These are phyloP conservation scores for Platanista minor DNA, from an alignment of 2,113 vertebrate genomes.

Conservation along the genomic window DNA sequence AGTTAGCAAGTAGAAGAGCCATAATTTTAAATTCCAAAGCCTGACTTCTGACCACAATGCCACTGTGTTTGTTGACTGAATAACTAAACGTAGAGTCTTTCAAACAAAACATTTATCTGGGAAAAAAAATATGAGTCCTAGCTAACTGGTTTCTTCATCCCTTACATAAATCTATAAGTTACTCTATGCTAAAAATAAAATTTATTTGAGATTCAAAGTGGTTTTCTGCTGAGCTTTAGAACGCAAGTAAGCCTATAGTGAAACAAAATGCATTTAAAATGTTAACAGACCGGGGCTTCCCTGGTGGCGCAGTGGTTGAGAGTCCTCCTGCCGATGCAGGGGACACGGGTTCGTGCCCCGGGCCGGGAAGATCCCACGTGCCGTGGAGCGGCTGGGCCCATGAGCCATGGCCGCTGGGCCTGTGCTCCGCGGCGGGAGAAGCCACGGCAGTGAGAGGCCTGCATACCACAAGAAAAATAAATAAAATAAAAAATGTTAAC, in stretches of 20 bases:
- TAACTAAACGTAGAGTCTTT: not conserved
- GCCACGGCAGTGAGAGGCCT: too few relatives aligned
- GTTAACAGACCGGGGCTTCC: constrained; percentile 25
- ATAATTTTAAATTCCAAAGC: not conserved
- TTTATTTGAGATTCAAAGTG: constrained; percentile 11
- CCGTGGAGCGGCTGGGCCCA: too few relatives aligned
- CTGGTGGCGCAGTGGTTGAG: too few relatives aligned
- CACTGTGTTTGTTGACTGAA: not conserved
- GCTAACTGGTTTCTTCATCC: not conserved
- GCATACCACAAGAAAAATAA: too few relatives aligned
- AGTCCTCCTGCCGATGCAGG: too few relatives aligned
- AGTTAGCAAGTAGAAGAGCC: not conserved
- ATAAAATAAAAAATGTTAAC: constrained; percentile 53
- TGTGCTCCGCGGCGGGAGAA: too few relatives aligned
- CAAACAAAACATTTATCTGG: not conserved
- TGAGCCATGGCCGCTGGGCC: too few relatives aligned
- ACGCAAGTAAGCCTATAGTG: not conserved
- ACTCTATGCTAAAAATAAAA: not conserved
- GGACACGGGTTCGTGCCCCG: too few relatives aligned
- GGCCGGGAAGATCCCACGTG: too few relatives aligned
- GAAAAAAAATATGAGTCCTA: not conserved
- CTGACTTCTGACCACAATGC: not conserved
- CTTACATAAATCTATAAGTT: not conserved
- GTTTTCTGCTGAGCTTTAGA: constrained; percentile 2
- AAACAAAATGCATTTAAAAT: constrained; percentile 40